A percentile compares a stretch with the other conserved stretches of the same genome.
Evolutionary conservation across 2,797 vertebrate genomes (phyloP).

Genomic region (Syndactyla subalaris): DNA sequence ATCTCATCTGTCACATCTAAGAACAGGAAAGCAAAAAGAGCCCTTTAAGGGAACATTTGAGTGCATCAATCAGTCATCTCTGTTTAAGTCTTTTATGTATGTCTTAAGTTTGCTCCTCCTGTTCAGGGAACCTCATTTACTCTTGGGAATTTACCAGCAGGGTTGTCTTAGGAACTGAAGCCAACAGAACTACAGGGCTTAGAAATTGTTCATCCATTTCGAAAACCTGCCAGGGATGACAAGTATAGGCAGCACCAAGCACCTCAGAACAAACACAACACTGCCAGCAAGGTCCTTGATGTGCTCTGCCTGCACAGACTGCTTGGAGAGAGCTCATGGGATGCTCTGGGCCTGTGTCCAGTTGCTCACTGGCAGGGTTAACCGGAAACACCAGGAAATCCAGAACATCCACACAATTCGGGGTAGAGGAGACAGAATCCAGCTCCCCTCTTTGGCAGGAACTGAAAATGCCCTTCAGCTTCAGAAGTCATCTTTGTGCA

Average conservation of each 20-base stretch:
- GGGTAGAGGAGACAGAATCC: background rate
- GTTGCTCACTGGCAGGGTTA: background rate
- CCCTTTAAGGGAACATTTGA: background rate
- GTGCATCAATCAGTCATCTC: background rate
- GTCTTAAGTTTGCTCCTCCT: background rate
- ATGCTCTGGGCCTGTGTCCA: background rate
- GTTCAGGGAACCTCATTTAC: background rate
- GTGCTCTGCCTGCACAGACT: background rate
- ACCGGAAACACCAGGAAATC: constrained; percentile 16
- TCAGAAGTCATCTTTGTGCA: background rate
- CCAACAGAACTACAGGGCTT: background rate
- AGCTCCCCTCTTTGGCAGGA: background rate
- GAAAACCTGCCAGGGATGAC: background rate
- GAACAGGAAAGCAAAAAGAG: background rate
- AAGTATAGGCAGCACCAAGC: background rate
- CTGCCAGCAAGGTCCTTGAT: background rate
- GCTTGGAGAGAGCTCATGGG: background rate
- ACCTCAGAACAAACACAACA: background rate
- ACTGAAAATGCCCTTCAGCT: background rate
- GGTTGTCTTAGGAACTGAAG: background rate
- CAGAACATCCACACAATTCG: background rate
- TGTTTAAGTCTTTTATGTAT: background rate
- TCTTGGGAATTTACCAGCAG: background rate
- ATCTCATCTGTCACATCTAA: constrained; percentile 96
- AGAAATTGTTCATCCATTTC: background rate